phyloP scores from a whole-genome alignment of 1,140 invertebrate species.

The Venturia canescens region DNA sequence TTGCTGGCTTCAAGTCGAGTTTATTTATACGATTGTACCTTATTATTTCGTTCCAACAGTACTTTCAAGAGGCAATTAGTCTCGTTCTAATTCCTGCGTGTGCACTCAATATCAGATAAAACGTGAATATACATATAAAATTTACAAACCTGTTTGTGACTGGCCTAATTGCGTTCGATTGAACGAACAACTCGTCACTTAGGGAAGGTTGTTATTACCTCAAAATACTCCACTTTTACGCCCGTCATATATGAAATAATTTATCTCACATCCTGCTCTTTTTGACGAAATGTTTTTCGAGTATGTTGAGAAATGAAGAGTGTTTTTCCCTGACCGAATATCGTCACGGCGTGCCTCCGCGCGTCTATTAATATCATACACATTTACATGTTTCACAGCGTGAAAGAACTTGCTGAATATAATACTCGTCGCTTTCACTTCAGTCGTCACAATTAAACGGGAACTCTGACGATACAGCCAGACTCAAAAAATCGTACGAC shows the following conservation, averaged over 20 bases:
- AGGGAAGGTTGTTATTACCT: too few species aligned
- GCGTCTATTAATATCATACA: neutral
- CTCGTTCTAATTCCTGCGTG: neutral
- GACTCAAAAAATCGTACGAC: too few species aligned
- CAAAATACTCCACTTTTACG: too few species aligned
- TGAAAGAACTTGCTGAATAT: neutral
- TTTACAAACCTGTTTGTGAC: neutral
- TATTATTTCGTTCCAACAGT: neutral
- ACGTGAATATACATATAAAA: neutral
- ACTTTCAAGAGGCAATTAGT: constrained; percentile 14
- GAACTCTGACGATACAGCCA: too few species aligned
- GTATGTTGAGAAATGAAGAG: too few species aligned
- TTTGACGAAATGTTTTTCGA: too few species aligned
- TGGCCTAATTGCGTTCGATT: neutral
- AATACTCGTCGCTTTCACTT: constrained; percentile 17
- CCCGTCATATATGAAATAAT: too few species aligned
- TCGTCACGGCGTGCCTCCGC: neutral
- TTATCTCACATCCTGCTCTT: too few species aligned
- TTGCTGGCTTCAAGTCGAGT: neutral
- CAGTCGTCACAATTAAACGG: constrained; percentile 24
- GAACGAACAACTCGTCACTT: too few species aligned
- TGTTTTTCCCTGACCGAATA: neutral
- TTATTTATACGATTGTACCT: neutral
- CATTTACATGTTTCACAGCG: neutral
- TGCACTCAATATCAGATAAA: neutral